Evolutionary conservation across 2,888 invertebrate genomes (phyloP), one percentile per base, ranked within the genome.

Genomic region (Lasioglossum malachurum): DNA sequence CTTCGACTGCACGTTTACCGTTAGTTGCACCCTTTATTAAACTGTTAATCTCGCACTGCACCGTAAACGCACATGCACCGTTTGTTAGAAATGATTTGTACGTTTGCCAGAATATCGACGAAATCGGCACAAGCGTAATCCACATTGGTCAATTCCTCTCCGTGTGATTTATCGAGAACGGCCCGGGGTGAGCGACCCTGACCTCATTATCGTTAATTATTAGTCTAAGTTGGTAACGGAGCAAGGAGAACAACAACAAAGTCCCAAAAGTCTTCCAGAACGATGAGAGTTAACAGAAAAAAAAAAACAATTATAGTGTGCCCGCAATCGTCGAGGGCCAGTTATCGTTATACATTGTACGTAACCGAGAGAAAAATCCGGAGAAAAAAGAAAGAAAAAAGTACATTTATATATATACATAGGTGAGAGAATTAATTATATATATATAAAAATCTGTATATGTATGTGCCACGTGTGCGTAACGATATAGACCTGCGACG

Each of bases 241-340:
- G 78, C 75, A 82, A 82, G 35, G 69, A 77, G 80, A 85, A 72
- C n/a, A 89, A 88, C 95, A 94, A 94, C 94, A 94, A 93, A 95
- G 91, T 95, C 94, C 90, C 89, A 94, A 57, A 57, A 72, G 95
- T 94, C 94, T 94, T 94, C 94, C 95, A 94, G 88, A 92, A 67
- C 75, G 78, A 91, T 78, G 75, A 80, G 75, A 64, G 27, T 64
- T 31, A 31, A 64, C 27, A 4, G 27, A 64, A 14, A 60, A n/a
- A n/a, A 16, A 64, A 16, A 16, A 64, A 31, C 27, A 64, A 72
- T 78, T 81, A 78, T 80, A 84, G 69, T 82, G 35, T 38, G 41
- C 74, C 86, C 80, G 88, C 64, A 46, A 72, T 23, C 44, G 73
- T 67, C 82, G 72, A 73, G 79, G 57, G 77, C 38, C 77, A 83